These are phyloP conservation scores for Griposia aprilina DNA, from an alignment of 2,888 invertebrate species.

Conservation along the genomic window DNA sequence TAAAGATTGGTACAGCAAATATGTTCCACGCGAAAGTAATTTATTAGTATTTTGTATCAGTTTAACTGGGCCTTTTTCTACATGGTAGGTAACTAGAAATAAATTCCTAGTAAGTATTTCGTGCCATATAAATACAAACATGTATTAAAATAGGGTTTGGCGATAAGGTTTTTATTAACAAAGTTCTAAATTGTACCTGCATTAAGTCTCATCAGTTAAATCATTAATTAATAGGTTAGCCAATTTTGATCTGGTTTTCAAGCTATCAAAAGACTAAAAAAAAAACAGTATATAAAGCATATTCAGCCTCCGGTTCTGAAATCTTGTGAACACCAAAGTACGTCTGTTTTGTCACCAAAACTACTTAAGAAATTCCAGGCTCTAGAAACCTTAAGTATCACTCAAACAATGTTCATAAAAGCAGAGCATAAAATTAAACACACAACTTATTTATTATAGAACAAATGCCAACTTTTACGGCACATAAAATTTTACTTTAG, in stretches of 20 bases:
- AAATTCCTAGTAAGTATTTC: not conserved
- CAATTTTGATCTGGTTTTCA: not conserved
- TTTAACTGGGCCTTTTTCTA: not conserved
- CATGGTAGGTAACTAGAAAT: not conserved
- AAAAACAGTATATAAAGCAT: not conserved
- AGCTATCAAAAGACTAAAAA: not conserved
- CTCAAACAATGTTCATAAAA: slow-evolving; percentile 47
- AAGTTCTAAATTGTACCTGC: not conserved
- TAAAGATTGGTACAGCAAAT: too few relatives aligned
- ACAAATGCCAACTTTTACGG: slow-evolving; percentile 62
- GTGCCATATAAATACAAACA: not conserved
- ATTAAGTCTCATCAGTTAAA: not conserved
- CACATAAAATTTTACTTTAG: slow-evolving; percentile 69
- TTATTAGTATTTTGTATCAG: not conserved
- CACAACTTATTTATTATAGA: slow-evolving; percentile 62
- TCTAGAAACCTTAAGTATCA: slow-evolving; percentile 24
- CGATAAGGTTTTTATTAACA: slow-evolving; percentile 1
- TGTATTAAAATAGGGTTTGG: not conserved
- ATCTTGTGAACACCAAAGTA: not conserved
- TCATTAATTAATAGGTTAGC: not conserved
- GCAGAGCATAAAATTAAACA: slow-evolving; percentile 58
- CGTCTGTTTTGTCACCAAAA: slow-evolving; percentile 14
- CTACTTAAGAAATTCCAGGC: slow-evolving; percentile 26
- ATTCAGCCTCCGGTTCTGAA: not conserved
- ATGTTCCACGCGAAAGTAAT: not conserved